A percentile compares a stretch with the other conserved stretches of the same genome.
Evolutionary conservation across 2,797 vertebrate genomes (phyloP).

Genomic region (Trematocara caparti): DNA sequence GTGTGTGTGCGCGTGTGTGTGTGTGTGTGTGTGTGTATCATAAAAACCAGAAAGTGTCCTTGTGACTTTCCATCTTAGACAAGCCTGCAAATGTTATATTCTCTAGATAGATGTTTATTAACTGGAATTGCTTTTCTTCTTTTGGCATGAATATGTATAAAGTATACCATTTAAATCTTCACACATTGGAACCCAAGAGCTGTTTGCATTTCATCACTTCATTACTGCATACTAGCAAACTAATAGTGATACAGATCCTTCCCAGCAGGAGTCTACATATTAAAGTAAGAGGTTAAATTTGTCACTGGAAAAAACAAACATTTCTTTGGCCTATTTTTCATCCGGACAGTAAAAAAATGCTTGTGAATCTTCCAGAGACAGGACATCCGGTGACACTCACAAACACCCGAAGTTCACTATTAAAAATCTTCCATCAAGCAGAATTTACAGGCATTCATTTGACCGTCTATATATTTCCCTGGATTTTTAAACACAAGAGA

Average conservation of each 20-base stretch:
- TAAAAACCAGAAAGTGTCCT: too few relatives aligned
- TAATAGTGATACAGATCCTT: neutral
- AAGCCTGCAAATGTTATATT: too few relatives aligned
- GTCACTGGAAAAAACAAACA: slow-evolving; percentile 28
- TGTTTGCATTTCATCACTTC: neutral
- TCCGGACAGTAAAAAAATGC: neutral
- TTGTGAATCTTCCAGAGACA: neutral
- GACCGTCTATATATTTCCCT: neutral
- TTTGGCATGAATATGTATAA: too few relatives aligned
- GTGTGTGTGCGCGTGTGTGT: too few relatives aligned
- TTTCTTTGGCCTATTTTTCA: slow-evolving; percentile 3
- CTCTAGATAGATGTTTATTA: too few relatives aligned
- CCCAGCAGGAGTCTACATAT: neutral
- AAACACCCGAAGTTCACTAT: neutral
- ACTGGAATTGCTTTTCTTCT: too few relatives aligned
- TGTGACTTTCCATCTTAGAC: too few relatives aligned
- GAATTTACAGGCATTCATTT: neutral
- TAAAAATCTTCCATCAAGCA: slow-evolving; percentile 10
- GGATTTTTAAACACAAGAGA: slow-evolving; percentile 21
- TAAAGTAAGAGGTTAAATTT: neutral
- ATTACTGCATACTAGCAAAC: neutral
- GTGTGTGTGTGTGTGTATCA: too few relatives aligned
- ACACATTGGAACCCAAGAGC: neutral
- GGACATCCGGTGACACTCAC: neutral
- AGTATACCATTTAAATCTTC: too few relatives aligned